These are phyloP conservation scores for Corythornis madagascariensis DNA, from an alignment of 2,113 vertebrate genomes.

Conservation along the genomic window DNA sequence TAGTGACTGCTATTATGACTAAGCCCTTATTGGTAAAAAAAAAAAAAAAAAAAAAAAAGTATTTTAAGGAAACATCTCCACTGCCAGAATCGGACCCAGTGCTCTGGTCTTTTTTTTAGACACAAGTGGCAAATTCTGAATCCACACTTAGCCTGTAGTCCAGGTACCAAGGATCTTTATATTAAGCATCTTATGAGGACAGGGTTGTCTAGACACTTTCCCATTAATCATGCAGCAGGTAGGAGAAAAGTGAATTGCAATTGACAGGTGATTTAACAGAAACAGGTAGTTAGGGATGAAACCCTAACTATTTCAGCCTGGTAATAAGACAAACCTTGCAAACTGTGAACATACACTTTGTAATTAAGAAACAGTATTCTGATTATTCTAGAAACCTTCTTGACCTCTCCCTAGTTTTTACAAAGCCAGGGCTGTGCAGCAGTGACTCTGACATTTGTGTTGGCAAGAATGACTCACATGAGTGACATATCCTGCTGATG, in stretches of 20 bases:
- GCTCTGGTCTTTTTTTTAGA: not conserved
- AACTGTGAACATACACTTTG: not conserved
- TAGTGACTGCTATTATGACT: conserved; percentile 20
- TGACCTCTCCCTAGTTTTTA: not conserved
- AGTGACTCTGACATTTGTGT: not conserved
- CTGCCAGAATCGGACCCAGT: not conserved
- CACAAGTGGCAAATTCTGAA: not conserved
- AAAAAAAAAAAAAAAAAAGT: not conserved
- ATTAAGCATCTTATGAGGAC: not conserved
- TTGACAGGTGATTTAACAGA: not conserved
- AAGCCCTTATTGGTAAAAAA: not conserved
- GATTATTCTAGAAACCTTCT: not conserved
- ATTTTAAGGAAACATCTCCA: not conserved
- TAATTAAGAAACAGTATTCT: not conserved
- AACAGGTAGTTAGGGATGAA: not conserved
- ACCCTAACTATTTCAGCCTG: not conserved
- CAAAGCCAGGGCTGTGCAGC: not conserved
- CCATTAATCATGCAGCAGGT: not conserved
- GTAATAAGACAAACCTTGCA: not conserved
- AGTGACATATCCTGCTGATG: not conserved
- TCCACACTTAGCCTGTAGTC: not conserved
- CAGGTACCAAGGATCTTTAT: not conserved
- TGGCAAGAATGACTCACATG: not conserved
- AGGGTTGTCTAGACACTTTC: not conserved
- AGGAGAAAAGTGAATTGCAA: not conserved